Evolutionary conservation across 2,888 invertebrate genomes (phyloP).

Genomic region (Achlya flavicornis): DNA sequence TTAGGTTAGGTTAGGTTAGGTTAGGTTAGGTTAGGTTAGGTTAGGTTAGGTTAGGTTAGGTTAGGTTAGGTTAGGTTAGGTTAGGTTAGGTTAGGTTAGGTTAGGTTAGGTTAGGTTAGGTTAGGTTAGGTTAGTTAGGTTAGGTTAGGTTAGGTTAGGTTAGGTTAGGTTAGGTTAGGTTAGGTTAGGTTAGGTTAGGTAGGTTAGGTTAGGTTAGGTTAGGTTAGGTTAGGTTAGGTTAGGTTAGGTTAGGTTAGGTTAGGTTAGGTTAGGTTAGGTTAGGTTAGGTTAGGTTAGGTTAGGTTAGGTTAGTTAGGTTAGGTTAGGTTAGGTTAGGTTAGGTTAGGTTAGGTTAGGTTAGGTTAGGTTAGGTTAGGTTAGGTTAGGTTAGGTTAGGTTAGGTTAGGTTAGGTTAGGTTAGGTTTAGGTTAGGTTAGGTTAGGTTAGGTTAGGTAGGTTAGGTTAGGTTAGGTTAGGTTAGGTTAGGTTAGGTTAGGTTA

Average conservation of each 20-base stretch:
- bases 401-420: constrained; percentile 23
- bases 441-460: constrained; percentile 18
- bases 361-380: too few relatives aligned
- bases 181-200: constrained; percentile 28
- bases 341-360: too few relatives aligned
- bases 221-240: constrained; percentile 24
- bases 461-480: constrained; percentile 20
- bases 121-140: constrained; percentile 29
- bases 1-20: constrained; percentile 27
- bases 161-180: constrained; percentile 30
- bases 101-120: constrained; percentile 29
- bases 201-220: too few relatives aligned
- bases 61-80: constrained; percentile 24
- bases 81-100: constrained; percentile 23
- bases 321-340: constrained; percentile 33
- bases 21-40: constrained; percentile 27
- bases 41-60: constrained; percentile 22
- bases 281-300: constrained; percentile 25
- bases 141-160: constrained; percentile 30
- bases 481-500: constrained; percentile 31
- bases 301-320: constrained; percentile 27
- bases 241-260: constrained; percentile 26
- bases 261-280: constrained; percentile 23
- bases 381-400: too few relatives aligned
- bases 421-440: constrained; percentile 22